phyloP scores from a whole-genome alignment of 2,797 vertebrate species.

The Sebastes goodei region DNA sequence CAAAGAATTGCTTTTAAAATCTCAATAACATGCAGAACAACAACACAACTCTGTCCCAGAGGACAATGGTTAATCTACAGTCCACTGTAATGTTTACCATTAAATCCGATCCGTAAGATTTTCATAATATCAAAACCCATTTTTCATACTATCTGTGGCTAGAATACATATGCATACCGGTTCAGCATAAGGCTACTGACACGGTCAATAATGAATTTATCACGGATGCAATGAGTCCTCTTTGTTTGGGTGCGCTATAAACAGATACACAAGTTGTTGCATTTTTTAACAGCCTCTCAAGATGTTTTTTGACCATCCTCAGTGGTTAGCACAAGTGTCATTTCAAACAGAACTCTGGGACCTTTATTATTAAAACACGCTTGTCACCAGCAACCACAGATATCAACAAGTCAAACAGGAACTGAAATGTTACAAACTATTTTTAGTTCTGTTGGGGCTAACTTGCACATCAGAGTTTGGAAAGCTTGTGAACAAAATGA shows the following conservation, averaged over 20 bases:
- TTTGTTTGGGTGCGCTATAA: neutral
- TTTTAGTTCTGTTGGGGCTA: no score
- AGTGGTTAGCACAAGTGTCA: neutral
- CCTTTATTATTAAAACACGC: neutral
- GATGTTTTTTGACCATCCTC: neutral
- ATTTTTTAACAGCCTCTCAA: neutral
- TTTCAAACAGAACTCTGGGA: neutral
- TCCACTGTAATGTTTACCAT: no score
- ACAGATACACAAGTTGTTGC: neutral
- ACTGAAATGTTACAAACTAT: neutral
- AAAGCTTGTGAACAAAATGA: no score
- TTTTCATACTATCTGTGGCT: neutral
- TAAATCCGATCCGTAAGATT: no score
- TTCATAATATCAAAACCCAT: no score
- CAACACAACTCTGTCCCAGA: no score
- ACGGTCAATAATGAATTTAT: neutral
- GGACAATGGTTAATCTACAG: no score
- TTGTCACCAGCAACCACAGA: neutral
- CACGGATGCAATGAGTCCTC: neutral
- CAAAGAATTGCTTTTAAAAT: neutral
- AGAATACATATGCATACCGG: fast-evolving
- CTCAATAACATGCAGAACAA: no score
- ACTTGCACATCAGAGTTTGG: no score
- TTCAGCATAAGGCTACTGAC: neutral
- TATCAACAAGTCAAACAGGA: neutral